A percentile compares a stretch with the other conserved stretches of the same genome.
Conservation (phyloP, 2,113 vertebrate genomes). For the Mesitornis unicolor region DNA sequence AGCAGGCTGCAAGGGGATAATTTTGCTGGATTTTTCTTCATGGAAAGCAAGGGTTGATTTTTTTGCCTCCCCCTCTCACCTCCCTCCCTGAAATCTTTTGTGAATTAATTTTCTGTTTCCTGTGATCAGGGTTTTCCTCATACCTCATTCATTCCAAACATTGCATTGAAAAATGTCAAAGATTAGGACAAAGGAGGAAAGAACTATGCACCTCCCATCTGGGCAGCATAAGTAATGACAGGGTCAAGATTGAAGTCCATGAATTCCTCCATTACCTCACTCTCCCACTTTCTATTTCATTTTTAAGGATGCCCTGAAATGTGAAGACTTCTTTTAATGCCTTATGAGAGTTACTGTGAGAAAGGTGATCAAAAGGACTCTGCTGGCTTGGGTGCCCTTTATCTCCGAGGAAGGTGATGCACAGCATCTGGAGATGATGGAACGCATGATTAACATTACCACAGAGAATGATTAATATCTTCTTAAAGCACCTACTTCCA, state of each 20-base stretch:
- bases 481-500: slow-evolving; percentile 99
- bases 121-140: slow-evolving; percentile 13
- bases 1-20: not conserved
- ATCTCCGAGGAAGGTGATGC: slow-evolving; percentile 98
- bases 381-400: slow-evolving; percentile 90
- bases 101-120: slow-evolving; percentile 45
- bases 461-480: slow-evolving; percentile 99
- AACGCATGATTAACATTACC: slow-evolving; percentile 98
- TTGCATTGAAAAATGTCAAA: slow-evolving; percentile 47
- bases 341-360: slow-evolving; percentile 55
- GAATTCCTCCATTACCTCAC: slow-evolving; percentile 56
- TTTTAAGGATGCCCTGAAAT: slow-evolving; percentile 56
- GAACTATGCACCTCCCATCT: slow-evolving; percentile 1
- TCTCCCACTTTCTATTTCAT: slow-evolving; percentile 42
- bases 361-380: slow-evolving; percentile 91
- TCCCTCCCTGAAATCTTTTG: slow-evolving; percentile 4
- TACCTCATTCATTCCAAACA: slow-evolving; percentile 40
- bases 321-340: slow-evolving; percentile 55
- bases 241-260: slow-evolving; percentile 51
- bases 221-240: slow-evolving; percentile 50
- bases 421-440: slow-evolving; percentile 98
- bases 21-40: slow-evolving; percentile 30
- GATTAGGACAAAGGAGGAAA: slow-evolving; percentile 22
- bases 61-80: not conserved
- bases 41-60: not conserved